A percentile compares a stretch with the other conserved stretches of the same genome.
phyloP scores from a whole-genome alignment of 2,113 vertebrate species.

The Gracilinanus agilis region DNA sequence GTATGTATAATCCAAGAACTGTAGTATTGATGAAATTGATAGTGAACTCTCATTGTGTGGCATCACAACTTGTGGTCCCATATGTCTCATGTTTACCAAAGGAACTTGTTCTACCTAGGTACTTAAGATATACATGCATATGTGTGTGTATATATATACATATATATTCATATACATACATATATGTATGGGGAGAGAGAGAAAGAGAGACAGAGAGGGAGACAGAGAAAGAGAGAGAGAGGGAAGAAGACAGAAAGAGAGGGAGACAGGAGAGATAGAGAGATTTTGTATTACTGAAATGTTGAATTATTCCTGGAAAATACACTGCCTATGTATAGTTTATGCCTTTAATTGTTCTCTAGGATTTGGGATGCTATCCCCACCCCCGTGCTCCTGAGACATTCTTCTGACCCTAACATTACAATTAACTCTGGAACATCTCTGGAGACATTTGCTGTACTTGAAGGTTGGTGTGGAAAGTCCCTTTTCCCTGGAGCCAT shows the following conservation, averaged over 20 bases:
- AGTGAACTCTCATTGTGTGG: background rate
- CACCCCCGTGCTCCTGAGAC: rapidly evolving
- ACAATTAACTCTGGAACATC: constrained; percentile 17
- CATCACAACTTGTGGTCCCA: background rate
- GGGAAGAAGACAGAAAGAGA: background rate
- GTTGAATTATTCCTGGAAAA: no score
- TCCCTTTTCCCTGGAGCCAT: constrained; percentile 31
- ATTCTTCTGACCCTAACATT: background rate
- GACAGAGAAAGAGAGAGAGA: background rate
- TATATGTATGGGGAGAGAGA: background rate
- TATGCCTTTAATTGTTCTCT: background rate
- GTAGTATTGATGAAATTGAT: background rate
- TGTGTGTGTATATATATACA: no score
- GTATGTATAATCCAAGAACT: background rate
- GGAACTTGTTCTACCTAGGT: background rate
- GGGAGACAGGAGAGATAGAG: background rate
- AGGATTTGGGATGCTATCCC: background rate
- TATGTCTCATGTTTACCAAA: background rate
- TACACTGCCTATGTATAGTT: background rate
- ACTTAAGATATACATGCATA: no score
- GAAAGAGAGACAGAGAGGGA: background rate
- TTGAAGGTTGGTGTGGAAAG: background rate
- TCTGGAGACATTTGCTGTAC: constrained; percentile 38
- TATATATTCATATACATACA: no score
- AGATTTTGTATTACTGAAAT: background rate